phyloP scores from a whole-genome alignment of 2,888 invertebrate genomes.

The Habroteleia sp. region DNA sequence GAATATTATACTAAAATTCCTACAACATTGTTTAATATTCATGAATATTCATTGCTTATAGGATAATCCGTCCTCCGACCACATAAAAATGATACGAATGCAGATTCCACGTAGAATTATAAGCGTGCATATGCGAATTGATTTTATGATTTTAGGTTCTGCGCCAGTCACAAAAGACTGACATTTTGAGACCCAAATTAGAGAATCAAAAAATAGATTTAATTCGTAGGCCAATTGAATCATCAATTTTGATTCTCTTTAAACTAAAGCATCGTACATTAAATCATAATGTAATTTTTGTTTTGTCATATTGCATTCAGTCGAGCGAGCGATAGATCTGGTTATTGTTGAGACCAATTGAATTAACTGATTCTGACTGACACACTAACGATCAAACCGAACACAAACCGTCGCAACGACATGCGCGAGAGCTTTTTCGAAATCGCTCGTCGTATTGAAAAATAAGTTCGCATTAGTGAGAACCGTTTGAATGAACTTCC shows the following conservation, averaged over 20 bases:
- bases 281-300: slow-evolving; percentile 41
- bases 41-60: too few species aligned
- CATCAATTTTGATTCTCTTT: not conserved
- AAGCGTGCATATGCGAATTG: too few species aligned
- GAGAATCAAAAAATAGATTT: too few species aligned
- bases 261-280: slow-evolving; percentile 8
- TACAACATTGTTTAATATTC: too few species aligned
- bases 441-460: slow-evolving; percentile 17
- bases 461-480: slow-evolving; percentile 17
- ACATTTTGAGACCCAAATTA: too few species aligned
- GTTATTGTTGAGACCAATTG: slow-evolving; percentile 43
- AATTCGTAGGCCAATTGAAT: not conserved
- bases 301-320: slow-evolving; percentile 48
- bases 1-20: too few species aligned
- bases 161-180: too few species aligned
- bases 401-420: slow-evolving; percentile 9
- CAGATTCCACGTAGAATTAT: too few species aligned
- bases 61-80: too few species aligned
- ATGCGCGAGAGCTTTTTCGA: slow-evolving; percentile 18
- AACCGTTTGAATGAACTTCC: slow-evolving; percentile 30
- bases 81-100: too few species aligned
- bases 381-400: slow-evolving; percentile 39
- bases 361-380: slow-evolving; percentile 55
- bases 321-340: slow-evolving; percentile 16
- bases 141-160: too few species aligned